Conservation (phyloP, 2,113 vertebrate genomes). For the Eulacestoma nigropectus region DNA sequence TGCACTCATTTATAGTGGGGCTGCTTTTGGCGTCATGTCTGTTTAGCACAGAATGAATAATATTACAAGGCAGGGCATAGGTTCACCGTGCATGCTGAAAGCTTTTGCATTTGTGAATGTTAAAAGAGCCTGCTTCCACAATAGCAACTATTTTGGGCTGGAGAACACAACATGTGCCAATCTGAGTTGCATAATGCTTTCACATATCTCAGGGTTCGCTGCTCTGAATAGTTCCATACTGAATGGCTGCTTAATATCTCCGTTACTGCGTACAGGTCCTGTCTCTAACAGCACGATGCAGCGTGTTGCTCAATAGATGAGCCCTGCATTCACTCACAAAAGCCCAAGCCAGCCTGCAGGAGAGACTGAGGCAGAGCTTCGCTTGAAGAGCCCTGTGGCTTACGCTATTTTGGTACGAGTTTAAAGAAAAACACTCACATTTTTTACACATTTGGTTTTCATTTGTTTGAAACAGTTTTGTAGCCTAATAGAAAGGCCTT, state of each 20-base stretch:
- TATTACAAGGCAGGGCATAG: not conserved
- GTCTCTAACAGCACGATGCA: not conserved
- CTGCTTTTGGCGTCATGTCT: not conserved
- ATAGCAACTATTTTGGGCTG: conserved; percentile 42
- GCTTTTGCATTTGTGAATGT: conserved; percentile 53
- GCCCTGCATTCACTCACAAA: conserved; percentile 32
- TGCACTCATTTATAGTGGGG: not conserved
- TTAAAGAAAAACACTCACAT: conserved; percentile 16
- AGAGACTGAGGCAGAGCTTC: not conserved
- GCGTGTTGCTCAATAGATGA: not conserved
- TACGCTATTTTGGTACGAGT: not conserved
- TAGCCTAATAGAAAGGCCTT: conserved; percentile 68
- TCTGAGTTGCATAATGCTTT: conserved; percentile 43
- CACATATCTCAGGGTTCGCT: not conserved
- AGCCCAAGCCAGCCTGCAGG: not conserved
- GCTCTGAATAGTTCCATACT: conserved; percentile 21
- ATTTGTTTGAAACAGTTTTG: conserved; percentile 69
- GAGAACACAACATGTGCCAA: conserved; percentile 37
- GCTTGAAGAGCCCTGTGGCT: not conserved
- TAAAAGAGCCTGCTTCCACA: conserved; percentile 45
- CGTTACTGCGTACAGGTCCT: not conserved
- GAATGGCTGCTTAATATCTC: conserved; percentile 48
- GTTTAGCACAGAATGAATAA: conserved; percentile 20
- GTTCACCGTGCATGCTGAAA: not conserved
- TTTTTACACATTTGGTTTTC: conserved; percentile 67